Percentiles rank a stretch among this genome's conserved stretches.
Conservation (phyloP, 2,113 vertebrate species). For the Struthio camelus region DNA sequence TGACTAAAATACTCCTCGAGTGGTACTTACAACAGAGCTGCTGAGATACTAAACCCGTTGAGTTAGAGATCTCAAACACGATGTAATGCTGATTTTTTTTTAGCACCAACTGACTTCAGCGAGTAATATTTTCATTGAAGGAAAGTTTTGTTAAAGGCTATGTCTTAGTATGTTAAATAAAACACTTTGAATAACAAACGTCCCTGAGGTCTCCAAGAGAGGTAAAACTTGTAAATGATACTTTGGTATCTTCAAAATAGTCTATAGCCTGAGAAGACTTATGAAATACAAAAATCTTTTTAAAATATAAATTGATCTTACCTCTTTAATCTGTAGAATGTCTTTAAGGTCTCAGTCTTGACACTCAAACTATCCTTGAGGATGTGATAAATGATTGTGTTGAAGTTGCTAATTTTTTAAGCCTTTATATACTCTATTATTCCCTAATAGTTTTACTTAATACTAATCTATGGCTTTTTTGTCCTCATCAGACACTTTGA, state of each 20-base stretch:
- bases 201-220: background rate
- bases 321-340: background rate
- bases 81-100: background rate
- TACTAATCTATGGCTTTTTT: background rate
- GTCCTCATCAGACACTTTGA: background rate
- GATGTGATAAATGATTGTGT: background rate
- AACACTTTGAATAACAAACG: background rate
- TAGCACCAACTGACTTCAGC: background rate
- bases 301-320: background rate
- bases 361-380: background rate
- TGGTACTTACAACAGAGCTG: background rate
- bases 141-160: background rate
- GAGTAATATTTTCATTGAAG: background rate
- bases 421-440: background rate
- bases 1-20: background rate
- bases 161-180: background rate
- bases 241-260: background rate
- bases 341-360: background rate
- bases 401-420: background rate
- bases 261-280: background rate
- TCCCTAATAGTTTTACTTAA: background rate
- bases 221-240: background rate
- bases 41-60: background rate
- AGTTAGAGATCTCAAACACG: background rate
- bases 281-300: background rate